phyloP scores from a whole-genome alignment of 2,113 vertebrate species.

The Machaerirhynchus nigripectus region DNA sequence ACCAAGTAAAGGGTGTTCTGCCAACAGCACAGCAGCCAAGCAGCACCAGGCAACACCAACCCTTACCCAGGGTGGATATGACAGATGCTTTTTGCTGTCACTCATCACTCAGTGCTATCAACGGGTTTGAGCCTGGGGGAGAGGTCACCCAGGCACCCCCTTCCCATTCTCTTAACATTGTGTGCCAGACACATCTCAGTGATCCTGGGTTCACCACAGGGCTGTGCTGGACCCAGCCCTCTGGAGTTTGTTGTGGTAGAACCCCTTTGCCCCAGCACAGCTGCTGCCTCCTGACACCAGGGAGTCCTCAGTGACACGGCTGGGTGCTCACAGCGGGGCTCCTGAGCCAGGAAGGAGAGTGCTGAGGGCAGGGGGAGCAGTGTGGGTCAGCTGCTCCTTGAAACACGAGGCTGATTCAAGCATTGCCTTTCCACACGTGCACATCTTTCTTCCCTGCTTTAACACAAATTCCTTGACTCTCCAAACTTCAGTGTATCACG shows the following conservation, averaged over 20 bases:
- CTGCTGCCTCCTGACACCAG: neutral
- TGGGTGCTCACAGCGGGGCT: neutral
- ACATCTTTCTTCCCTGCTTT: neutral
- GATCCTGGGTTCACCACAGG: accelerated
- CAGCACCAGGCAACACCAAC: neutral
- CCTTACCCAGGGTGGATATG: neutral
- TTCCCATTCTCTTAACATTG: neutral
- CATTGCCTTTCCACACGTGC: neutral
- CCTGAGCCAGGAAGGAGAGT: neutral
- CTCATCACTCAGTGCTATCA: accelerated
- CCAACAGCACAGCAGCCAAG: neutral
- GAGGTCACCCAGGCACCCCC: neutral
- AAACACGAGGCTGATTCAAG: neutral
- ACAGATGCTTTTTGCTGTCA: neutral
- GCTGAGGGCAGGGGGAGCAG: neutral
- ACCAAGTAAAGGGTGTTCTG: neutral
- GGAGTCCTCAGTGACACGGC: accelerated
- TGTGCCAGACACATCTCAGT: neutral
- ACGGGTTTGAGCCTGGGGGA: neutral
- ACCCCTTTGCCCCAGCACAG: neutral
- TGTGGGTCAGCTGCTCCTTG: accelerated
- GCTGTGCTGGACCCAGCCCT: neutral
- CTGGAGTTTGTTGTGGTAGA: neutral
- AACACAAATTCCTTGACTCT: neutral
- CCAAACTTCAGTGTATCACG: neutral